A percentile compares a stretch with the other conserved stretches of the same genome.
phyloP scores from a whole-genome alignment of 1,140 invertebrate genomes.

The Conus ventricosus region DNA sequence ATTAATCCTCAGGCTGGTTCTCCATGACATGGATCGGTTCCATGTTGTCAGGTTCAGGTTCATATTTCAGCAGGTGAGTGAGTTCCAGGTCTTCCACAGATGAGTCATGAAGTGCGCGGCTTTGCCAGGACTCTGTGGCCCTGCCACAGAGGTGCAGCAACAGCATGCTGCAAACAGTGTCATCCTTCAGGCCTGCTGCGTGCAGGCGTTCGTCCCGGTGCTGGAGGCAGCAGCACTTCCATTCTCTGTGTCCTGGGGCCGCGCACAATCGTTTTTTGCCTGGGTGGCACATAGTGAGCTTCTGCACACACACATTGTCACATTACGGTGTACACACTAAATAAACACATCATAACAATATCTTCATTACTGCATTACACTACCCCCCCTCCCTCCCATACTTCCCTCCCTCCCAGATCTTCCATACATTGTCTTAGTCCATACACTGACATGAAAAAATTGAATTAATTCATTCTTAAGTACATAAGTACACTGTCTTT shows the following conservation, averaged over 20 bases:
- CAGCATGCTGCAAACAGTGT: not conserved
- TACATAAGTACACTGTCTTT: no score
- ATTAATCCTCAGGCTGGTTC: no score
- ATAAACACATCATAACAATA: no score
- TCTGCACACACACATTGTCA: not conserved
- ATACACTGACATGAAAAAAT: no score
- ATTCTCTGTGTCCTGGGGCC: conserved; percentile 5
- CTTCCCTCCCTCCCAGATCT: no score
- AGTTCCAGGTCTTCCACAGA: not conserved
- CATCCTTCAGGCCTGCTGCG: not conserved
- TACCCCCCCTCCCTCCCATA: no score
- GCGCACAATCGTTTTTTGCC: conserved; percentile 16
- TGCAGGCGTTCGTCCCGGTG: not conserved
- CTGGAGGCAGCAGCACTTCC: conserved; percentile 8
- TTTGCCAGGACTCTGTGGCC: not conserved
- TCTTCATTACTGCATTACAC: not conserved
- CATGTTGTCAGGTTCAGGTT: not conserved
- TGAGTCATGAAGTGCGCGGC: not conserved
- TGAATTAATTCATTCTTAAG: no score
- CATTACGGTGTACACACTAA: not conserved
- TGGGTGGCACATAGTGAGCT: not conserved
- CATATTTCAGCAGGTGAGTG: not conserved
- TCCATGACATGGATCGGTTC: no score
- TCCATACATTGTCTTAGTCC: no score
- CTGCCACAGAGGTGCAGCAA: not conserved